Conservation (phyloP, 35 echinoderm and acorn worm species). For the Eucidaris tribuloides region DNA sequence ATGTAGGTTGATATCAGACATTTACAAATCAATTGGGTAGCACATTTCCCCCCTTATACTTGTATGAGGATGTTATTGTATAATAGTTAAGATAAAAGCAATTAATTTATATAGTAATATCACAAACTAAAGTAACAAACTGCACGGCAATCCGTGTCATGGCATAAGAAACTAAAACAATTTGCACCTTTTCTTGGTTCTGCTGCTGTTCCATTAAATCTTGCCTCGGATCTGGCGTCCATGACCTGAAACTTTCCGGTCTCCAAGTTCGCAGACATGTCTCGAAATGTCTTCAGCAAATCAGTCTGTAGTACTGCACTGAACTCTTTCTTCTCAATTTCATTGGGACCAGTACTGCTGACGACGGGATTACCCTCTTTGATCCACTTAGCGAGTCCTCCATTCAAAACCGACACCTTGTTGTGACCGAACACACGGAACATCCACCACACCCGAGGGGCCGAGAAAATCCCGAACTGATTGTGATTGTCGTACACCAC, state of each 20-base stretch:
- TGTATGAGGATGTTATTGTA: too few species aligned
- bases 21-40: too few species aligned
- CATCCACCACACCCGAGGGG: slow-evolving; percentile 89
- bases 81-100: too few species aligned
- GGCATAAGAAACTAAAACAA: too few species aligned
- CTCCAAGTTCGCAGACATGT: background rate
- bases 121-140: too few species aligned
- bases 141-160: too few species aligned
- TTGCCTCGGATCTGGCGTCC: background rate
- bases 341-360: background rate
- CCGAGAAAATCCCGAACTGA: slow-evolving; percentile 51
- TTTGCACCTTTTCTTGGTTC: background rate
- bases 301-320: background rate
- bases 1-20: too few species aligned
- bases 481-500: slow-evolving; percentile 74
- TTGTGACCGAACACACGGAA: slow-evolving; percentile 78
- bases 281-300: background rate
- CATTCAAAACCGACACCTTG: slow-evolving; percentile 70
- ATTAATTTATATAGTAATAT: too few species aligned
- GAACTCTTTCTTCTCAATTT: background rate
- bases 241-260: background rate
- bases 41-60: too few species aligned
- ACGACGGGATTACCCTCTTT: slow-evolving; percentile 47
- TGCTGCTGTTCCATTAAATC: background rate
- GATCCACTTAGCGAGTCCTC: slow-evolving; percentile 74